phyloP scores from a whole-genome alignment of 1,140 invertebrate genomes.

The Sesamia nonagrioides region DNA sequence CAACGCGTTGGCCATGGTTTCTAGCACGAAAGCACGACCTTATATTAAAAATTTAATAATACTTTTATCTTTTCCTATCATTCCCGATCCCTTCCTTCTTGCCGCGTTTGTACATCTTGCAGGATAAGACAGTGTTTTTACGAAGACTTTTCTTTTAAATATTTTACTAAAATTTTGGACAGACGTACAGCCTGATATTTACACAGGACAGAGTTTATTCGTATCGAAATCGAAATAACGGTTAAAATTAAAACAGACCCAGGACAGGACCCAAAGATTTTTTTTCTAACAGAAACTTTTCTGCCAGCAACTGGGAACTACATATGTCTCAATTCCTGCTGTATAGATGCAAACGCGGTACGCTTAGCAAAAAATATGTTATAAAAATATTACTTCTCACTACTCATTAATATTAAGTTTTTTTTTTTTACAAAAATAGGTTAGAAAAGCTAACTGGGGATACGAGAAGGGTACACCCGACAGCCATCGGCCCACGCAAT shows the following conservation, averaged over 20 bases:
- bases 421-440: constrained; percentile 47
- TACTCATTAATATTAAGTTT: constrained; percentile 26
- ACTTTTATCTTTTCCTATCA: constrained; percentile 8
- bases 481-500: neutral
- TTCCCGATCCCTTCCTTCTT: neutral
- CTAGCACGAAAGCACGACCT: neutral
- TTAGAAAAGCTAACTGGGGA: constrained; percentile 47
- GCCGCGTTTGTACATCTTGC: neutral
- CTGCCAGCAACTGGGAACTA: too few species aligned
- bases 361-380: constrained; percentile 56
- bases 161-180: neutral
- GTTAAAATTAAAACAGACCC: neutral
- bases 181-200: too few species aligned
- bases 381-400: constrained; percentile 51
- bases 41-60: constrained; percentile 29
- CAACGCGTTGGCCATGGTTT: neutral
- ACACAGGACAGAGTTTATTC: too few species aligned
- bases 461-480: neutral
- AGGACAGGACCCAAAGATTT: too few species aligned
- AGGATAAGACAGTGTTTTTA: neutral
- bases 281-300: neutral
- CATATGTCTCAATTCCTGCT: neutral
- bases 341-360: neutral
- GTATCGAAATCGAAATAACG: too few species aligned
- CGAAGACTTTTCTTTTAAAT: neutral